A percentile compares a stretch with the other conserved stretches of the same genome.
These are phyloP conservation scores for Ambastaia sidthimunki DNA, from an alignment of 2,797 vertebrate species.

Conservation along the genomic window DNA sequence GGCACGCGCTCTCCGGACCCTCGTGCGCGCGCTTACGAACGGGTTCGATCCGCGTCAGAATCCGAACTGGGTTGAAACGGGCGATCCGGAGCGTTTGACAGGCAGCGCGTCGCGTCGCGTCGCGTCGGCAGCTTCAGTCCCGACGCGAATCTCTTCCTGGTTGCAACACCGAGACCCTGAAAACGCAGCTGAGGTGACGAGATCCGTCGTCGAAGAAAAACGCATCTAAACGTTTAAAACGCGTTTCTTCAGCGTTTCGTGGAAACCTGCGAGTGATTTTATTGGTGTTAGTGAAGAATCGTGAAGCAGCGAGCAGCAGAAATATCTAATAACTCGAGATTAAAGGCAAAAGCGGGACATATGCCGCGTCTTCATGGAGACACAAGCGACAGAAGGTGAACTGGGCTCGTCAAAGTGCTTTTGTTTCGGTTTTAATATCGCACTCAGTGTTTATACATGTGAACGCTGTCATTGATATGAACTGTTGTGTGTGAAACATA, in stretches of 20 bases:
- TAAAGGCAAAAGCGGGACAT: slow-evolving; percentile 24
- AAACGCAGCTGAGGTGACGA: slow-evolving; percentile 8
- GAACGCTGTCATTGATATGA: no score
- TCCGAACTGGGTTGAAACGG: neutral
- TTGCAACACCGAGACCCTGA: slow-evolving; percentile 47
- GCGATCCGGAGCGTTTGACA: neutral
- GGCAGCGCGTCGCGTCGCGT: neutral
- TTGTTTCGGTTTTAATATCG: no score
- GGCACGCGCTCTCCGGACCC: no score
- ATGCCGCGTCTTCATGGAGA: slow-evolving; percentile 63
- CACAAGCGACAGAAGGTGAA: slow-evolving; percentile 60
- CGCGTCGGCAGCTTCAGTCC: slow-evolving; percentile 16
- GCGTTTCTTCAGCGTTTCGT: neutral
- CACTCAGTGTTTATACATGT: no score
- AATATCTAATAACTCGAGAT: slow-evolving; percentile 35
- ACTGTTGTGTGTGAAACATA: no score
- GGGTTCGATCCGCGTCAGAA: neutral
- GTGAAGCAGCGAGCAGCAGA: neutral
- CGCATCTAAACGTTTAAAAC: no score
- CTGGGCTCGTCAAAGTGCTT: neutral
- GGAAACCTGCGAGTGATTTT: neutral
- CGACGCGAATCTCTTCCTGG: slow-evolving; percentile 56
- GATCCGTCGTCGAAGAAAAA: slow-evolving; percentile 1
- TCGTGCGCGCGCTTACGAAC: no score
- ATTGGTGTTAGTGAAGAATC: neutral